Evolutionary conservation across 2,113 vertebrate species (phyloP), one percentile per base, ranked within the genome.

Genomic region (Channa maculata): DNA sequence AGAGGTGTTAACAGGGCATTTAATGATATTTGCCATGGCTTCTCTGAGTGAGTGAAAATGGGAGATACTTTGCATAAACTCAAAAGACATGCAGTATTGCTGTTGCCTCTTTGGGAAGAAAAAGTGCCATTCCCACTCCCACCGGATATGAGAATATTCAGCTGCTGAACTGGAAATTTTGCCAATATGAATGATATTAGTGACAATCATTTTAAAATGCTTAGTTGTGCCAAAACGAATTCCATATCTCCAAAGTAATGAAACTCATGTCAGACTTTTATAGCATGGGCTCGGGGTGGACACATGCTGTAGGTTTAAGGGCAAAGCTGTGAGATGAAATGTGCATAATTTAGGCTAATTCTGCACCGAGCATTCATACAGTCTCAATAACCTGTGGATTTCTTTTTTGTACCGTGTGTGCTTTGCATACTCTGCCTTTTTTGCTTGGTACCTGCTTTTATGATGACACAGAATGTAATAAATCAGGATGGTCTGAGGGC

Each of bases 21-120:
- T 91, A 87, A 92, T 91, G 84, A 91, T 88, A 91, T 93, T 92
- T 86, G 79, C 87, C 76, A 86, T 34, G 72, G 86, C 65, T 77
- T 78, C 78, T 78, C 75, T 80, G 80, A 86, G 70, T 57, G 83
- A 86, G 87, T 61, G 80, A 77, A 91, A 89, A 90, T 77, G 77
- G 84, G 67, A 77, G 72, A 79, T 46, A 71, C 81, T 91, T 91
- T 93, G 92, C 91, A 92, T 92, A 88, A 86, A 89, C 83, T 92
- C 79, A 86, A 85, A 93, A 79, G 88, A 89, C 85, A 75, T 71
- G 86, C 74, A 74, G 90, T 90, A 91, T 90, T 91, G 85, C 88
- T 68, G 82, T 83, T 83, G 68, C 84, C 80, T 86, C 78, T 84
- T 74, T 80, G 63, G 78, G 68, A 85, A 71, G 60, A 71, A 65